phyloP scores from a whole-genome alignment of 2,797 vertebrate species.

The Pangasius sanitwongsei region DNA sequence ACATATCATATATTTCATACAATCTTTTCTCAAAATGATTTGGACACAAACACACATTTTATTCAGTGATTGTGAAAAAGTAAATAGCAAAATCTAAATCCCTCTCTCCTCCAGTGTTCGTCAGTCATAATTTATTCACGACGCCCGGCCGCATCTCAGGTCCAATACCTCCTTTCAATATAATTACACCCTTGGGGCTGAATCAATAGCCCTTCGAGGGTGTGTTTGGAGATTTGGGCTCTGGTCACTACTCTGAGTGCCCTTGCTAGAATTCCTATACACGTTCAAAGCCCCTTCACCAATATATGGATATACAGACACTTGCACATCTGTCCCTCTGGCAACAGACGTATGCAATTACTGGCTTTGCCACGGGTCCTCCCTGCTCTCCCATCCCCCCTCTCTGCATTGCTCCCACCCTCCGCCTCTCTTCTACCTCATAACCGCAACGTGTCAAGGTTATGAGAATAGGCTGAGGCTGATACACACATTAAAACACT shows the following conservation, averaged over 20 bases:
- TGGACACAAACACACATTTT: neutral
- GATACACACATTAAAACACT: neutral
- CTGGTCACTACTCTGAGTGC: constrained; percentile 35
- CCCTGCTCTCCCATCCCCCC: neutral
- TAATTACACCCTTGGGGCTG: constrained; percentile 54
- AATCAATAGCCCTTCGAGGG: constrained; percentile 47
- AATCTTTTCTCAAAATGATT: neutral
- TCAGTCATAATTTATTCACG: constrained; percentile 56
- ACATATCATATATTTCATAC: neutral
- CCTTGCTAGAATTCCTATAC: constrained; percentile 25
- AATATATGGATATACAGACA: neutral
- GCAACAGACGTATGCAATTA: constrained; percentile 54
- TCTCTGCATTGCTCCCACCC: neutral
- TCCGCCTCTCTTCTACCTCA: neutral
- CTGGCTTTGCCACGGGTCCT: constrained; percentile 29
- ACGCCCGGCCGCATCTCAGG: neutral
- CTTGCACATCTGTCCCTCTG: constrained; percentile 30
- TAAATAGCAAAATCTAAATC: neutral
- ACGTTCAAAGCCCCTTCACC: neutral
- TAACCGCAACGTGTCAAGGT: constrained; percentile 45
- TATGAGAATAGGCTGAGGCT: constrained; percentile 3
- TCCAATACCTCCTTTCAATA: constrained; percentile 28
- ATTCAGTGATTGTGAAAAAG: neutral
- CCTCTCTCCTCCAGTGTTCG: constrained; percentile 2
- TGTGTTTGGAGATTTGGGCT: constrained; percentile 12